phyloP scores from a whole-genome alignment of 1,140 invertebrate species.

The Drosophila neocordata region DNA sequence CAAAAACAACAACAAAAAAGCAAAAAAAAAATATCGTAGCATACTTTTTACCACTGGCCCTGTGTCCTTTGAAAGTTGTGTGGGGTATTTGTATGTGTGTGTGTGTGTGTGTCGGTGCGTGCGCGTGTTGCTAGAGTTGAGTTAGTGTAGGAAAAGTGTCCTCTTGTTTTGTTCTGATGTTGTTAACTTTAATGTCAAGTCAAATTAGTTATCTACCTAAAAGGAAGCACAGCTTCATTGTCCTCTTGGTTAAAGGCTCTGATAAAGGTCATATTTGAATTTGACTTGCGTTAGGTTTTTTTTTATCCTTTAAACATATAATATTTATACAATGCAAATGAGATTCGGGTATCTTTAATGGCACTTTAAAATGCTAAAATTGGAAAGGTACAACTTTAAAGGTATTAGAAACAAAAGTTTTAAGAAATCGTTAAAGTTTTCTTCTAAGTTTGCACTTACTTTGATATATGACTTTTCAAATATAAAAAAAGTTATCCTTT shows the following conservation, averaged over 20 bases:
- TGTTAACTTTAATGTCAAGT: constrained; percentile 41
- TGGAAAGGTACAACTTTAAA: not conserved
- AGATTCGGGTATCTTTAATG: not conserved
- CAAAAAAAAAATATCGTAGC: constrained; percentile 24
- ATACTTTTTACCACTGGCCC: constrained; percentile 29
- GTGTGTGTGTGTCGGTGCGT: not conserved
- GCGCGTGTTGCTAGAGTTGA: constrained; percentile 2
- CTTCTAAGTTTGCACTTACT: too few species aligned
- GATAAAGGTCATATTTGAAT: constrained; percentile 5
- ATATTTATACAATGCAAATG: not conserved
- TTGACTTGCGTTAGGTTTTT: not conserved
- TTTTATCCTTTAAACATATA: not conserved
- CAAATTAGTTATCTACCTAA: constrained; percentile 44
- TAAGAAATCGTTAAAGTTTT: too few species aligned
- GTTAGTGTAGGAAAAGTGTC: not conserved
- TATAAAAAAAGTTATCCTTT: too few species aligned
- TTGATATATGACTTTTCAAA: too few species aligned
- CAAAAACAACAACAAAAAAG: constrained; percentile 32
- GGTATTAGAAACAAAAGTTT: not conserved
- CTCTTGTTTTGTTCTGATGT: constrained; percentile 6
- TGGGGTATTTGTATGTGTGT: not conserved
- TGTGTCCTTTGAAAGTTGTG: constrained; percentile 10
- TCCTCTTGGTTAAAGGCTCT: not conserved
- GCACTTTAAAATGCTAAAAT: not conserved
- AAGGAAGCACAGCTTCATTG: constrained; percentile 3